Evolutionary conservation across 2,113 vertebrate species (phyloP).

Genomic region (Trichechus manatus): DNA sequence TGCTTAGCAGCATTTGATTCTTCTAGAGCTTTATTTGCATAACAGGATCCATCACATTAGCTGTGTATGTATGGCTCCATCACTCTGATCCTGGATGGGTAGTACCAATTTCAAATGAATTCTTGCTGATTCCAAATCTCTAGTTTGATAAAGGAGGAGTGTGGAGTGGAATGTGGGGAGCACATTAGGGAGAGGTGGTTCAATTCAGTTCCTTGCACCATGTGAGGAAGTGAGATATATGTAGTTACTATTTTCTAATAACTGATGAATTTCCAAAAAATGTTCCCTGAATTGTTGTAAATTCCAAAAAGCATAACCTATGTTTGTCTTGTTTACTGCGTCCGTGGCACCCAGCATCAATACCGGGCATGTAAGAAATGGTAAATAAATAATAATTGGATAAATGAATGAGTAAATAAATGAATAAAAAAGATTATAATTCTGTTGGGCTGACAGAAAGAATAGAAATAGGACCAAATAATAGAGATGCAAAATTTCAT

Average conservation of each 20-base stretch:
- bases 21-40: slow-evolving; percentile 16
- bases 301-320: neutral
- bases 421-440: neutral
- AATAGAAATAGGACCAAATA: neutral
- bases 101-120: neutral
- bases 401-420: neutral
- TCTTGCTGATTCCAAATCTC: slow-evolving; percentile 10
- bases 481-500: neutral
- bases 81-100: neutral
- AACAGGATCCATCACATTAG: neutral
- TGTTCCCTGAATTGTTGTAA: neutral
- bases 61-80: neutral
- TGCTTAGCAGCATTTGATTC: neutral
- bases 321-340: neutral
- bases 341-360: neutral
- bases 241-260: neutral
- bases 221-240: neutral
- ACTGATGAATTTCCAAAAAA: neutral
- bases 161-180: neutral
- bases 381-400: neutral
- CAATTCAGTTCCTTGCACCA: neutral
- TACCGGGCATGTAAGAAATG: neutral
- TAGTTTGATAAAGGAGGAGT: neutral
- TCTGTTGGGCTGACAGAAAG: neutral
- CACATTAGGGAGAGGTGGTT: neutral